Evolutionary conservation across 1,140 invertebrate species (phyloP).

Genomic region (Pentalonia nigronervosa): DNA sequence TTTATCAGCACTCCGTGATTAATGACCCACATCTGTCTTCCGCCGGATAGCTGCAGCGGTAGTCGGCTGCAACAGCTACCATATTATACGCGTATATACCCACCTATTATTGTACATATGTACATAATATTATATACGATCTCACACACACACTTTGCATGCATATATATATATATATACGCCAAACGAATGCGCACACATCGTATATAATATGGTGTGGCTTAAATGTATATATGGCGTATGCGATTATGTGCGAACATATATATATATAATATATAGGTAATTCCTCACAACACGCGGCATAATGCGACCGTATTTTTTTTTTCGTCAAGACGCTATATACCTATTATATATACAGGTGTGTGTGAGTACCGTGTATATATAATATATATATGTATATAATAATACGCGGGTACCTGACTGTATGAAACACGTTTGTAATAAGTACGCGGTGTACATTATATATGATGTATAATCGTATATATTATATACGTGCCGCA

Average conservation of each 20-base stretch:
- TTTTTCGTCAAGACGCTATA: neutral
- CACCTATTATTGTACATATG: neutral
- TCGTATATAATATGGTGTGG: neutral
- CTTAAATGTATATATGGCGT: neutral
- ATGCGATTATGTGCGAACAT: neutral
- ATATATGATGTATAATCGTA: no score
- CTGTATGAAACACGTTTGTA: neutral
- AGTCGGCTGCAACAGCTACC: neutral
- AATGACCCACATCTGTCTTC: constrained; percentile 36
- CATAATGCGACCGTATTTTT: neutral
- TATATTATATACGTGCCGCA: neutral
- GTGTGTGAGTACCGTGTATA: no score
- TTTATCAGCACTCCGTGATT: constrained; percentile 51
- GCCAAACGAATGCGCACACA: neutral
- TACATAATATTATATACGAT: neutral
- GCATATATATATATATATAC: neutral
- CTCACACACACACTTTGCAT: no score
- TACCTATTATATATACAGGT: neutral
- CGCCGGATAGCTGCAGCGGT: neutral
- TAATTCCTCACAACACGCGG: neutral
- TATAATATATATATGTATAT: neutral
- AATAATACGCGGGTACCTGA: neutral
- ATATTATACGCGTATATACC: neutral
- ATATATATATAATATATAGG: neutral
- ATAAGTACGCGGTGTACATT: no score